Base-by-base conservation (phyloP, 2,888 invertebrate species). In the Pterobdella sp. region DNA sequence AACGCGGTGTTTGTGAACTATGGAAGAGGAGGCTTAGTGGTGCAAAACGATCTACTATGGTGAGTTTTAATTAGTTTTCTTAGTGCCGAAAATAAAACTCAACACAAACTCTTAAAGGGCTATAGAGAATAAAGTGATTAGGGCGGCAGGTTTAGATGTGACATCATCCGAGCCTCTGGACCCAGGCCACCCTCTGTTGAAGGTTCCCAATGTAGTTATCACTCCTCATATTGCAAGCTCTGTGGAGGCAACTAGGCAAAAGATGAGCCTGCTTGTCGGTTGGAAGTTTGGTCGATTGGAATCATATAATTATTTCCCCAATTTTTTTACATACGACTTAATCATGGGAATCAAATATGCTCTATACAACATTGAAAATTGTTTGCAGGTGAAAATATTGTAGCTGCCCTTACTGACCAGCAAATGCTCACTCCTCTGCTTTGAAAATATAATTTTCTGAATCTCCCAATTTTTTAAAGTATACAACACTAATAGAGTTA, bases 131-230 rank as follows among this genome's bases (percentile, higher is more conserved):
- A 88, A 88, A 18, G 86, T 85, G 4, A 93, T 95, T 72, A 85
- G 87, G 79, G 92, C 89, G 0, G 95, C 94, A 0, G 94, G 94
- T 0, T 84, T 95, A 35, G 95, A 95, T 85, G 94, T 95, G 0
- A 93, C 90, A 75, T 89, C 89, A 0, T 94, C 94, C 0, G 95
- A 95, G 82, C 95, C 94, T 0, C 84, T 95, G 74, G 92, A 93
- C 0, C 80, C 90, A 2, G 88, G 91, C 78, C 89, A 88, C 84
- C 89, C 89, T 0, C 85, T 95, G 32, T 87, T 92, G 32, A 87
- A 87, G 74, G 82, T 94, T 34, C 86, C 88, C 60, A 95, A 95
- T 83, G 91, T 93, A 82, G 89, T 92, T 74, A 83, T 94, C 35
- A 84, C 90, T 7, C 94, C 94, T 4, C 94, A 95, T 85, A 87